phyloP scores from a whole-genome alignment of 2,113 vertebrate genomes.

The Campylorhamphus procurvoides region DNA sequence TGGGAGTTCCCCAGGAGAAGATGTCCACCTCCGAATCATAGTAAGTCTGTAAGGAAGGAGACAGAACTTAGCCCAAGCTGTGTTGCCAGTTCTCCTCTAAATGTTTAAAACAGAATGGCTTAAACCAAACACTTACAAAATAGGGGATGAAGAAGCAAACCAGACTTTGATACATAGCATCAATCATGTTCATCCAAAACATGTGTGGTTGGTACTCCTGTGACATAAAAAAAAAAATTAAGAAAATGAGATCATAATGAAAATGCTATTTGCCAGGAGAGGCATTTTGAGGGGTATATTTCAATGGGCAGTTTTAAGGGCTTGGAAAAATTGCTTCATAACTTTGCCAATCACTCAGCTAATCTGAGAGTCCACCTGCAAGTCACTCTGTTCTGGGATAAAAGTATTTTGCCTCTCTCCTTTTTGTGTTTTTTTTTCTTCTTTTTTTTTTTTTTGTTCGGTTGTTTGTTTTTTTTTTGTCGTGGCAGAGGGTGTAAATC shows the following conservation, averaged over 20 bases:
- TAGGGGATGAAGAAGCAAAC: constrained; percentile 97
- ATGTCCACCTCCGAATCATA: constrained; percentile 90
- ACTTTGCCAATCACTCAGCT: neutral
- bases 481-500: neutral
- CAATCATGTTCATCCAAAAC: constrained; percentile 99
- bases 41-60: constrained; percentile 82
- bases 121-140: constrained; percentile 84
- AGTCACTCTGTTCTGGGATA: neutral
- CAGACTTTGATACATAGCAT: constrained; percentile 96
- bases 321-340: neutral
- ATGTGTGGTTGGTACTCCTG: constrained; percentile 94
- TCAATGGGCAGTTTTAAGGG: neutral
- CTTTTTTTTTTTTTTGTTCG: neutral
- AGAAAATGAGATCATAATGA: neutral
- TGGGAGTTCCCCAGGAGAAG: constrained; percentile 94
- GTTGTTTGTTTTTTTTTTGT: neutral
- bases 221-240: neutral
- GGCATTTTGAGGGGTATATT: neutral
- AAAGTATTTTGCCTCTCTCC: neutral
- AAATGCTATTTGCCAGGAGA: neutral
- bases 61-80: neutral
- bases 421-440: too few relatives aligned
- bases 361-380: neutral
- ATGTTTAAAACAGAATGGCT: neutral
- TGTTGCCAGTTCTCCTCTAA: neutral